Conservation (phyloP, 2,888 invertebrate species). For the Drosophila macrospina region DNA sequence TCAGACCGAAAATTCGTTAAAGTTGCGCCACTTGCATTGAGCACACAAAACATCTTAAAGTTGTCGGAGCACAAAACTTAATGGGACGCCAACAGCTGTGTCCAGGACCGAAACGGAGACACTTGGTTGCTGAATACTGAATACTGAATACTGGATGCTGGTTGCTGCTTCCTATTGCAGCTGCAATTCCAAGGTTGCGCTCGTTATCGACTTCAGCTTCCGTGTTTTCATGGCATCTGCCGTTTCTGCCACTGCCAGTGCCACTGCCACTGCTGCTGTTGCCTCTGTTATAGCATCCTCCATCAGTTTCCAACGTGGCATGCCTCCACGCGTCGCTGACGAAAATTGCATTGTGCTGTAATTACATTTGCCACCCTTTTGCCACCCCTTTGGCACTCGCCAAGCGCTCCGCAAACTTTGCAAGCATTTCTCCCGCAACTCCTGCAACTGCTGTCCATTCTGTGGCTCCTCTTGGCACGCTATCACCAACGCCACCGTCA, state of each 20-base stretch:
- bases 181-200: constrained; percentile 62
- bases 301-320: constrained; percentile 19
- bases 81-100: constrained; percentile 30
- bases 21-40: constrained; percentile 32
- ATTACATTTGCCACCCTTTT: constrained; percentile 69
- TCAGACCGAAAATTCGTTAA: constrained; percentile 46
- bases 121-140: constrained; percentile 5
- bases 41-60: constrained; percentile 61
- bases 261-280: background rate
- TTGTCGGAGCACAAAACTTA: constrained; percentile 44
- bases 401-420: constrained; percentile 32
- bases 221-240: constrained; percentile 54
- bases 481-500: constrained; percentile 1
- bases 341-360: constrained; percentile 80
- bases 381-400: constrained; percentile 30
- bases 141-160: background rate
- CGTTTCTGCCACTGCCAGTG: background rate
- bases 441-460: constrained; percentile 56
- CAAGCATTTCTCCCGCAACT: constrained; percentile 21
- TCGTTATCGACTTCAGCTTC: constrained; percentile 76
- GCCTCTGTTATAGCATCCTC: constrained; percentile 11
- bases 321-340: constrained; percentile 49
- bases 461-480: constrained; percentile 28
- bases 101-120: constrained; percentile 13
- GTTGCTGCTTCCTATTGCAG: background rate